These are phyloP conservation scores for Falco biarmicus DNA, from an alignment of 2,797 vertebrate species.

Conservation along the genomic window DNA sequence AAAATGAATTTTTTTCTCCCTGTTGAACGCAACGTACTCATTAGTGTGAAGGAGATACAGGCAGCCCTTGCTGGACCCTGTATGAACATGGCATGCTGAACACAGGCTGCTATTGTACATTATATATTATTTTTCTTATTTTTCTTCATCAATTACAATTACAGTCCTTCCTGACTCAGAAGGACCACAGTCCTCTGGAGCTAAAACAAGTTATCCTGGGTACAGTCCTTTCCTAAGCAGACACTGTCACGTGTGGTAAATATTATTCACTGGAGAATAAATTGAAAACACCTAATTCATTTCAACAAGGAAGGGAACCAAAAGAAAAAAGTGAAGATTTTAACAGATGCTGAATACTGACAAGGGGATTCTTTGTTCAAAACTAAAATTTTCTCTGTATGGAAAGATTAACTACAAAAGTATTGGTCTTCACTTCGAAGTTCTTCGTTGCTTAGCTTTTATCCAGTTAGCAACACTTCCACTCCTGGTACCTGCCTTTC, in stretches of 20 bases:
- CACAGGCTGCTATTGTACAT: slow-evolving; percentile 39
- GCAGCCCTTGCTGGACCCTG: not conserved
- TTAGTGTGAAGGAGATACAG: not conserved
- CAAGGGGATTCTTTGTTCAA: not conserved
- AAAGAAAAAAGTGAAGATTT: slow-evolving; percentile 28
- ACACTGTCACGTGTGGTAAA: slow-evolving; percentile 22
- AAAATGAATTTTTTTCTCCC: accelerated
- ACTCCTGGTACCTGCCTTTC: not conserved
- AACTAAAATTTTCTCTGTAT: not conserved
- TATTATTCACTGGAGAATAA: slow-evolving; percentile 39
- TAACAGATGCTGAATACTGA: not conserved
- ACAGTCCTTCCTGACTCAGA: slow-evolving; percentile 9
- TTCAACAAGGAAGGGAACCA: slow-evolving; percentile 20
- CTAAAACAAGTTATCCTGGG: slow-evolving; percentile 1
- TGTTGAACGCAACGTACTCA: not conserved
- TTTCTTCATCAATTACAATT: slow-evolving; percentile 49
- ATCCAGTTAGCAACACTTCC: not conserved
- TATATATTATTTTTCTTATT: not conserved
- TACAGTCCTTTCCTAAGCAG: slow-evolving; percentile 19
- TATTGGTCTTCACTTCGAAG: not conserved
- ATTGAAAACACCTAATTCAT: slow-evolving; percentile 23
- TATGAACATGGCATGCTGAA: not conserved
- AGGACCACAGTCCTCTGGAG: not conserved
- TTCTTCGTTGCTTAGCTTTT: not conserved
- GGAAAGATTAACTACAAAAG: not conserved